Conservation (phyloP, 37 sponge, comb jelly and placozoan genomes). For the Diacarnus erythraeanus region DNA sequence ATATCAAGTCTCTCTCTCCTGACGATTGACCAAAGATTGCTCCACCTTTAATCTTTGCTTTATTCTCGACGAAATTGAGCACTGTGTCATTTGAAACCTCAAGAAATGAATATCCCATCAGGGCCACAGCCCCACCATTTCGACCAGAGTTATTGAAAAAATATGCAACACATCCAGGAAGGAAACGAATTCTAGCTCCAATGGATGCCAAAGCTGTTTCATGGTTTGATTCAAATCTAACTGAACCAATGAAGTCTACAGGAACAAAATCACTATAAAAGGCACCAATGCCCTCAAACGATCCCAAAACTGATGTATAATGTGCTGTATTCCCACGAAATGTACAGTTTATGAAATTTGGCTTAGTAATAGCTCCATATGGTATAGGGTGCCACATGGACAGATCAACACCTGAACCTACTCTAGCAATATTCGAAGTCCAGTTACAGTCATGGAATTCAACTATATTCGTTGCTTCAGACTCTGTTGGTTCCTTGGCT, state of each 20-base stretch:
- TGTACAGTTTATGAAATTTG: conserved; percentile 36
- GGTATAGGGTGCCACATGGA: conserved; percentile 36
- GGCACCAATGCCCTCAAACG: conserved; percentile 39
- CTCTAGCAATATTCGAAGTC: conserved; percentile 36
- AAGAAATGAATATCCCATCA: conserved; percentile 58
- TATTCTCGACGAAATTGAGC: conserved; percentile 40
- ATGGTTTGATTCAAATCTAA: conserved; percentile 13
- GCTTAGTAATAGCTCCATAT: conserved; percentile 17
- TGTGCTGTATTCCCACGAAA: conserved; percentile 39
- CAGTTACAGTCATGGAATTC: conserved; percentile 34
- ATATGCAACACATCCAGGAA: background rate
- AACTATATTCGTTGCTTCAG: conserved; percentile 27
- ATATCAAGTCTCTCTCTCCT: conserved; percentile 53
- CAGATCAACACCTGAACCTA: conserved; percentile 58
- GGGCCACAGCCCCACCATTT: conserved; percentile 62
- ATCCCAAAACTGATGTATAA: conserved; percentile 10
- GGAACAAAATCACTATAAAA: conserved; percentile 18
- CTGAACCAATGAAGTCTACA: conserved; percentile 2
- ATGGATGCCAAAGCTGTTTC: conserved; percentile 53
- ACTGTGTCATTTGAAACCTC: background rate
- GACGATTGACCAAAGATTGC: conserved; percentile 51
- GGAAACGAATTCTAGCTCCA: conserved; percentile 14
- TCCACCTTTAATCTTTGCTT: conserved; percentile 56
- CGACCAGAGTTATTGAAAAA: conserved; percentile 49
- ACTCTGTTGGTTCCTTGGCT: conserved; percentile 12